Conservation (phyloP, 2,113 vertebrate species). For the Paramisgurnus dabryanus region DNA sequence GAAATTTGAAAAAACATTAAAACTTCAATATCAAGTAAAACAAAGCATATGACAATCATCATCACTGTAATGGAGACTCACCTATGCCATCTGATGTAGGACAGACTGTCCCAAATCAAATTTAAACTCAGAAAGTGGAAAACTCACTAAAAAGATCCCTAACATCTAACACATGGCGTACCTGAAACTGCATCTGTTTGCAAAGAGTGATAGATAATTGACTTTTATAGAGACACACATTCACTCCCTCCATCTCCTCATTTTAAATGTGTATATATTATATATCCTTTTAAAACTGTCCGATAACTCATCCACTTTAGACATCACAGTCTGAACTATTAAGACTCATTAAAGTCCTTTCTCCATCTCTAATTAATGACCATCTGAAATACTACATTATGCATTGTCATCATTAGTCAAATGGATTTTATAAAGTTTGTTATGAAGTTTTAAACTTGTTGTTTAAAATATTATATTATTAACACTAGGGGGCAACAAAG, state of each 20-base stretch:
- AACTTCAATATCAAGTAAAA: neutral
- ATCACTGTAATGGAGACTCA: neutral
- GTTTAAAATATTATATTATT: neutral
- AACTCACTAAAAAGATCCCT: neutral
- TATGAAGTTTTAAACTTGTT: neutral
- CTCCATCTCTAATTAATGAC: conserved; percentile 5
- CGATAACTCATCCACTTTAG: conserved; percentile 42
- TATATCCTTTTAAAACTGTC: conserved; percentile 13
- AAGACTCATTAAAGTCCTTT: conserved; percentile 15
- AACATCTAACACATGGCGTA: neutral
- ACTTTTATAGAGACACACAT: neutral
- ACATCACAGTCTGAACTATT: neutral
- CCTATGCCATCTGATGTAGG: neutral
- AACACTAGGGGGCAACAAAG: conserved; percentile 14
- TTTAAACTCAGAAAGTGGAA: neutral
- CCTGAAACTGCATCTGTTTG: neutral
- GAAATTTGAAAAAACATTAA: neutral
- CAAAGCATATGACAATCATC: neutral
- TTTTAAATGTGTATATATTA: neutral
- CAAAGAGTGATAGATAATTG: neutral
- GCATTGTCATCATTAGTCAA: neutral
- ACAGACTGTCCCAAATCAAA: neutral
- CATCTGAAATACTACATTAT: neutral
- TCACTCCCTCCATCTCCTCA: neutral
- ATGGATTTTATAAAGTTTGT: neutral